Evolutionary conservation across 1,140 invertebrate genomes (phyloP).

Genomic region (Drosophila biarmipes): DNA sequence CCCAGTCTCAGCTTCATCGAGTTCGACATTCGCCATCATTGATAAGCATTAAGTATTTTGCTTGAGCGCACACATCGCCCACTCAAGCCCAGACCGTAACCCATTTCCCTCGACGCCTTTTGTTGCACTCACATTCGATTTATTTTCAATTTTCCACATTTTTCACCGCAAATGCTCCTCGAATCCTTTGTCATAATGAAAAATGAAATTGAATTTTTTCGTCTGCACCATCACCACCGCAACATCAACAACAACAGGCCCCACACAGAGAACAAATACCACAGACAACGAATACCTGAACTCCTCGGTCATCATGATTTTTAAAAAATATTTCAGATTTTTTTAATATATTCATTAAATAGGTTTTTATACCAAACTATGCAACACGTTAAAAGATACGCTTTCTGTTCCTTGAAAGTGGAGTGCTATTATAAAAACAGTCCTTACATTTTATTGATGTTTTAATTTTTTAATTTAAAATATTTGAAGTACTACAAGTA

Average conservation of each 20-base stretch:
- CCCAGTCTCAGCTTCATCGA: conserved; percentile 29
- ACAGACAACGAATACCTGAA: not conserved
- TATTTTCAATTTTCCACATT: conserved; percentile 83
- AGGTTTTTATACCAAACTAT: not conserved
- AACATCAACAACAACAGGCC: conserved; percentile 33
- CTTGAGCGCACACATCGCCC: conserved; percentile 60
- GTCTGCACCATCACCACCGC: conserved; percentile 58
- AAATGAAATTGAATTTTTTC: conserved; percentile 83
- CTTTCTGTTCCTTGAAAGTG: no score
- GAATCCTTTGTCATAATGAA: conserved; percentile 75
- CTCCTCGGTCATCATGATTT: not conserved
- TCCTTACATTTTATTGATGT: no score
- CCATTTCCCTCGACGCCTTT: conserved; percentile 49
- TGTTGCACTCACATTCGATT: conserved; percentile 82
- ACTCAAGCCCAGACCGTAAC: conserved; percentile 6
- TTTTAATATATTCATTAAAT: not conserved
- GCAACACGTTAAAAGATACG: not conserved
- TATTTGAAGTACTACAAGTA: no score
- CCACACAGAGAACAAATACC: conserved; percentile 11
- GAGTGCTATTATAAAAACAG: no score
- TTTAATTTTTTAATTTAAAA: no score
- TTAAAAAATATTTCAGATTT: not conserved
- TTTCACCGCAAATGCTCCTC: conserved; percentile 61
- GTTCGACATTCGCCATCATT: conserved; percentile 57
- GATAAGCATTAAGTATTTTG: conserved; percentile 78